Conservation (phyloP, 35 echinoderm and acorn worm species). For the Heliocidaris tuberculata region DNA sequence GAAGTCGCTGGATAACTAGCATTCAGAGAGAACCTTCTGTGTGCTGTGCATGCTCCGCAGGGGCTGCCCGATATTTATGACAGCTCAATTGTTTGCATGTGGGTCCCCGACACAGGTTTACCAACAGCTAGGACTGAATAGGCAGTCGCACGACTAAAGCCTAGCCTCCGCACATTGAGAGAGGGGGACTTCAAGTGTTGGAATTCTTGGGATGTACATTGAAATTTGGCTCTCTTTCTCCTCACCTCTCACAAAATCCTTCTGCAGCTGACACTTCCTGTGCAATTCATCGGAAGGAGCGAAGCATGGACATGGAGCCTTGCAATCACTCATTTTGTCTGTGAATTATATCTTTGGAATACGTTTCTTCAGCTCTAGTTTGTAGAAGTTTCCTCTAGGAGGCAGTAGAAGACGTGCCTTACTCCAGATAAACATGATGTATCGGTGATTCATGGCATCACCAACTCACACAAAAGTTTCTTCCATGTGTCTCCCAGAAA, state of each 20-base stretch:
- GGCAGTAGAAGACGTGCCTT: conserved; percentile 8
- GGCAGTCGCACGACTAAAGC: neutral
- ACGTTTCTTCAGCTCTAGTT: neutral
- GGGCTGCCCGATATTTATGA: neutral
- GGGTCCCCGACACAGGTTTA: conserved; percentile 4
- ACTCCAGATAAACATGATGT: neutral
- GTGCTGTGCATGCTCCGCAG: neutral
- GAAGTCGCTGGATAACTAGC: neutral
- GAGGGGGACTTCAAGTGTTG: neutral
- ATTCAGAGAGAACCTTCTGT: conserved; percentile 12
- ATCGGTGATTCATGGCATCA: conserved; percentile 18
- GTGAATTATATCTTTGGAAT: conserved; percentile 5
- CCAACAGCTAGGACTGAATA: neutral
- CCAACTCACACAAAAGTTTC: conserved; percentile 22
- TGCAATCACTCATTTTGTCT: neutral
- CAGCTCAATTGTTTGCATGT: conserved; percentile 37
- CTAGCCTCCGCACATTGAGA: neutral
- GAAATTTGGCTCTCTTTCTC: neutral
- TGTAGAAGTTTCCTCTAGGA: neutral
- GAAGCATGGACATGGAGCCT: neutral
- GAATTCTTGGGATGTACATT: conserved; percentile 5
- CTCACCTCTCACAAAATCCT: neutral
- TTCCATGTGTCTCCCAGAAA: conserved; percentile 45
- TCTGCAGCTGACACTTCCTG: neutral
- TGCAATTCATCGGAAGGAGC: neutral